Evolutionary conservation across 2,888 invertebrate genomes (phyloP).

Genomic region (Cephus rjabovi): DNA sequence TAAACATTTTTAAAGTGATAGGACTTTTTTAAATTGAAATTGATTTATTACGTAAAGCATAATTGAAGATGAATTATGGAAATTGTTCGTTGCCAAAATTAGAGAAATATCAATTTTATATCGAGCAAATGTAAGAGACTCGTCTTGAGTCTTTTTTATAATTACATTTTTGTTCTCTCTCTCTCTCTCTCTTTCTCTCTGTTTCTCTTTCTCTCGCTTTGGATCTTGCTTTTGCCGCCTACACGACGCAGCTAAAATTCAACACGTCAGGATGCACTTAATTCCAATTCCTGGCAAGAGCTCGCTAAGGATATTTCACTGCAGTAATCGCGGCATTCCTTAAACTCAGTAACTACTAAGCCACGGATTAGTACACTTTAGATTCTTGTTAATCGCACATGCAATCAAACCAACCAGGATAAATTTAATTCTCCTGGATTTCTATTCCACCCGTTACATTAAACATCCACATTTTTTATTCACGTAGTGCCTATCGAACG

Average conservation of each 20-base stretch:
- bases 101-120: not conserved
- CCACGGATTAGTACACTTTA: not conserved
- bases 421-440: not conserved
- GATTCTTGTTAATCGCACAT: not conserved
- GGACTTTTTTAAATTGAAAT: not conserved
- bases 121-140: not conserved
- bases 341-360: not conserved
- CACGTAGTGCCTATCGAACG: not conserved
- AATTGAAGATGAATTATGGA: not conserved
- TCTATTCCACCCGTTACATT: not conserved
- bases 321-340: not conserved
- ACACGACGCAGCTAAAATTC: not conserved
- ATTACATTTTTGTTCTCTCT: not conserved
- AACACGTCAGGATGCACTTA: not conserved
- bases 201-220: not conserved
- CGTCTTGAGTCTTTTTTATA: not conserved
- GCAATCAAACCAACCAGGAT: not conserved
- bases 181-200: not conserved
- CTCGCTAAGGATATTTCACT: not conserved
- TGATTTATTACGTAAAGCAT: not conserved
- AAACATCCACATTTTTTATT: not conserved
- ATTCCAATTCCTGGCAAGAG: not conserved
- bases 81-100: not conserved
- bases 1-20: not conserved
- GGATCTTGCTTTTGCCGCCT: not conserved